Base-by-base conservation (phyloP, 1,140 invertebrate genomes). In the Leucophenga varia region DNA sequence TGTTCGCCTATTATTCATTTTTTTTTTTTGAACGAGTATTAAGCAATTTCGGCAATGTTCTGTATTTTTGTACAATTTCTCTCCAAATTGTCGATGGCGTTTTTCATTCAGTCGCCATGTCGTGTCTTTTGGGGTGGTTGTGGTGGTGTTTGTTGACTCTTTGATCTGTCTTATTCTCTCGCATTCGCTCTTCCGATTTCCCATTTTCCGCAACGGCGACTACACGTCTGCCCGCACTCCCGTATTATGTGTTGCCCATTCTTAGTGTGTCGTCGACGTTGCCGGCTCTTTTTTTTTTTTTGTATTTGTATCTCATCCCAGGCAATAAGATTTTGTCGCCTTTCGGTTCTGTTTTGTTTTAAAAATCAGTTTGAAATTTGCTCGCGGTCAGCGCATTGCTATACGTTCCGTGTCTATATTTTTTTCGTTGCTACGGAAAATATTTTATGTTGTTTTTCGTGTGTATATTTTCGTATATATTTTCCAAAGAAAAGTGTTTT, bases 361-460 rank as follows among this genome's bases (percentile, higher is more conserved):
- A 28, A 41, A 50, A 68, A 49, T 70, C 65, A 70, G 65, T 70
- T 65, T 42, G 50, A 61, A 69, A 69, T 53, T 69, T 64, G 57
- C 65, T 57, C 58, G 58, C 65, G 64, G 65, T 69, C 65, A 65
- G 59, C 48, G 43, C 64, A 55, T 55, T 49, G n/a, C n/a, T 52
- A 48, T 44, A 47, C 46, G 51, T 21, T 14, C 39, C 30, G 46
- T 39, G n/a, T n/a, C n/a, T n/a, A n/a, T n/a, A n/a, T n/a, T n/a
- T n/a, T n/a, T n/a, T n/a, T n/a, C 14, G 30, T 43, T 49, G 47
- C 49, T 21, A 28, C 32, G 25, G 25, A 28, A 6, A 40, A 21
- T 12, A 12, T 12, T 28, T 28, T 20, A 44, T 30, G 5, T 39
- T 19, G 36, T n/a, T 34, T 8, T 45, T 38, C 42, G 7, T 17